phyloP scores from a whole-genome alignment of 2,113 vertebrate genomes.

The Podocnemis expansa region DNA sequence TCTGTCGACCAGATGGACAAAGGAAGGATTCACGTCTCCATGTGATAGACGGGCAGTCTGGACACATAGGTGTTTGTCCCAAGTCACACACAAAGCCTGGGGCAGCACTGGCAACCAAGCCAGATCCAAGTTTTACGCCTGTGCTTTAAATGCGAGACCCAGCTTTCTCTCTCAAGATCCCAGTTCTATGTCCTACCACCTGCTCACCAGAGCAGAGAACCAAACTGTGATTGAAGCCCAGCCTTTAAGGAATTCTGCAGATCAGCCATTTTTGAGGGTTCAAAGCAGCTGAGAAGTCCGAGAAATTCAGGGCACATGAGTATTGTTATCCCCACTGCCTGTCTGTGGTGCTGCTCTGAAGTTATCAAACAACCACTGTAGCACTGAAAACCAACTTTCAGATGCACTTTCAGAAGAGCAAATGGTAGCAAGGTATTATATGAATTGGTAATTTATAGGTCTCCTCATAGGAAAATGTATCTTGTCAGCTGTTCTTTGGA shows the following conservation, averaged over 20 bases:
- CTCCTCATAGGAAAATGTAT: background rate
- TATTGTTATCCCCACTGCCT: background rate
- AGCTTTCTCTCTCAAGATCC: background rate
- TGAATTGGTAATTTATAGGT: background rate
- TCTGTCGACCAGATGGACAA: background rate
- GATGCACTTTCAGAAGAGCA: background rate
- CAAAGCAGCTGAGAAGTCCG: accelerated
- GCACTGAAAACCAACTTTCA: background rate
- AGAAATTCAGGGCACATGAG: background rate
- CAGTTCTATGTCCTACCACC: background rate
- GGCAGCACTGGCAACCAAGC: too few species aligned
- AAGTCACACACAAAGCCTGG: too few species aligned
- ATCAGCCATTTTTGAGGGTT: accelerated
- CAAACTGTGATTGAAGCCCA: accelerated
- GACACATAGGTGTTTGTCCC: background rate
- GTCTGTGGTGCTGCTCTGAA: background rate
- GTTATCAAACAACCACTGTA: background rate
- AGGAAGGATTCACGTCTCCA: background rate
- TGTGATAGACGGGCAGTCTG: background rate
- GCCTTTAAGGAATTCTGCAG: background rate
- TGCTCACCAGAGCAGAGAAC: background rate
- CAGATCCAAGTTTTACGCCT: too few species aligned
- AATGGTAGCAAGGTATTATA: background rate
- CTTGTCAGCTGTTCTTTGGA: background rate
- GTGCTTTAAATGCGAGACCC: too few species aligned